Base-by-base conservation (phyloP, 2,888 invertebrate species). In the Corythucha ciliata region DNA sequence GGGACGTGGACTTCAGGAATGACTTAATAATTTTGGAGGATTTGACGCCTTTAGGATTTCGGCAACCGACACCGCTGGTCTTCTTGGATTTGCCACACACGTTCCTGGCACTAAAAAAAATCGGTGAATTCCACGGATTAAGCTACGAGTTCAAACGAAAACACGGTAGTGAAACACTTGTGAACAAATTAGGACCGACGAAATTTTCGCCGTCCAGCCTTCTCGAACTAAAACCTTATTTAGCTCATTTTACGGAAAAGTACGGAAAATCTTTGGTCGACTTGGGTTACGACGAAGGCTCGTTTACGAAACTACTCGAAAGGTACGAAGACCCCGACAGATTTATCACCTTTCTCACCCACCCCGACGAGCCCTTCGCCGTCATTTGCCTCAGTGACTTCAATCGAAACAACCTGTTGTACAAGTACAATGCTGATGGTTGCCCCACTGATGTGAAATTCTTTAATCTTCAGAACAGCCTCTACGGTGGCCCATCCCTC, bases 371-470 rank as follows among this genome's bases (percentile, higher is more conserved):
- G 46, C 59, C 59, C 1, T 18, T 34, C 1, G 48, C 48, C 22
- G 68, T 68, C 1, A 48, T 69, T 1, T 67, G 68, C 42, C 69
- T 69, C 41, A 68, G 69, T 0, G 69, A 69, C 54, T 58, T 69
- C 32, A 68, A 67, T 64, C 62, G 67, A 6, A 69, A 68, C 54
- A 69, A 69, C 58, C 61, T 69, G 32, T 48, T 69, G 21, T 68
- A 64, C 53, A 64, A 63, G 34, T 68, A 69, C 52, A 63, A 63
- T 32, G 47, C 16, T 1, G 53, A 61, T 7, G 62, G 57, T 6
- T 61, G 61, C 34, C 66, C 67, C 2, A 24, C 55, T 3, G 62
- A 61, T 21, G 65, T 66, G 33, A 65, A 64, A 41, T 59, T 68
- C 21, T 63, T 68, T 32, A 68, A 68, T 56, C 64, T 68, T 44